Evolutionary conservation across 2,888 invertebrate species (phyloP), one percentile per base, ranked within the genome.

Genomic region (Keiferia lycopersicella): DNA sequence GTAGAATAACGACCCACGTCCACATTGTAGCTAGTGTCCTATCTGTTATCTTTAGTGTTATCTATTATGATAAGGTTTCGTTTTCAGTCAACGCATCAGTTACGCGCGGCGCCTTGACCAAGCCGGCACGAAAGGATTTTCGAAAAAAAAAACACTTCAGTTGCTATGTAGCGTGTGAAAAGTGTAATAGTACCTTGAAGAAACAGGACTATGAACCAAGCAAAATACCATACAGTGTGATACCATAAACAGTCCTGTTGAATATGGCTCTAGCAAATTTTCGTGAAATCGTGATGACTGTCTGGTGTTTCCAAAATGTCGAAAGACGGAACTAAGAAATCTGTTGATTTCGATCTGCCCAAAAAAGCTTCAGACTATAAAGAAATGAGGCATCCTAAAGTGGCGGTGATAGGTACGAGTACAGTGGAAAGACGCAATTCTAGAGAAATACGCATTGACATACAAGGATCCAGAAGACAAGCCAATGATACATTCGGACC

Each of bases 61-160:
- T 56, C 56, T 56, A 30, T 56, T 30, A 56, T 56, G 56, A 56
- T 56, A 56, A 14, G 2, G 56, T 56, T 56, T 56, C 56, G 30
- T 56, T 56, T 56, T 56, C 56, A 34, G 34, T 56, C 34, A 34
- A 56, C 56, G 14, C 10, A 56, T 34, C 34, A 56, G 56, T 56
- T 56, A 56, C 16, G 26, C 56, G 16, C 10, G 0, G 18, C 12
- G 16, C 56, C 30, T 56, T 56, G 16, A 34, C 30, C 7, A 34
- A 30, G 34, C 56, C 56, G 34, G 16, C 30, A 16, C n/a, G 34
- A 7, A 4, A 34, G 34, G 34, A 10, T 10, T 34, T 34, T 10
- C 8, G 34, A 4, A 34, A 34, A 30, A 41, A 41, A 41, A 12
- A 45, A 41, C 14, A n/a, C 16, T 4, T 45, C n/a, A 16, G n/a